phyloP scores from a whole-genome alignment of 2,113 vertebrate species.

The Diphyllodes magnificus region DNA sequence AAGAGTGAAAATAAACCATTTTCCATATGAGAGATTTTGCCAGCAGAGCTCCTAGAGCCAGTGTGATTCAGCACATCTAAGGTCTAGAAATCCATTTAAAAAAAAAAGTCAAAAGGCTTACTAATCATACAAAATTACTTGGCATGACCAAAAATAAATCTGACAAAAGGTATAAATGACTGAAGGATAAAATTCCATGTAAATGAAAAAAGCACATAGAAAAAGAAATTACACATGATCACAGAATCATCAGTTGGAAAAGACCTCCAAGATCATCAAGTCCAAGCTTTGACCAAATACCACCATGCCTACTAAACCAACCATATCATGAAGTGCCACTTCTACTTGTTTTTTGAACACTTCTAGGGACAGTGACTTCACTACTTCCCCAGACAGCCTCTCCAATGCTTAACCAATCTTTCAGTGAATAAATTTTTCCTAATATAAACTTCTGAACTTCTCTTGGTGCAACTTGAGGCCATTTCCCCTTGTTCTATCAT shows the following conservation, averaged over 20 bases:
- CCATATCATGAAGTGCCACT: neutral
- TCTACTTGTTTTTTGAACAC: neutral
- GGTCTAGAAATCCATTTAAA: neutral
- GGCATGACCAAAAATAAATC: neutral
- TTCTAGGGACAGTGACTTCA: neutral
- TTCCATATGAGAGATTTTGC: neutral
- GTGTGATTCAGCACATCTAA: neutral
- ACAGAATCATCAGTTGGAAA: neutral
- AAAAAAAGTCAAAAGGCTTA: neutral
- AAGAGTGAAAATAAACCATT: neutral
- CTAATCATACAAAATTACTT: neutral
- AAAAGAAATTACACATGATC: neutral
- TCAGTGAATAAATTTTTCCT: neutral
- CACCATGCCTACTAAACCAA: neutral
- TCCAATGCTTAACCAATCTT: neutral
- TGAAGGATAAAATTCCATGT: neutral
- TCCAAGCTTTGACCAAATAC: neutral
- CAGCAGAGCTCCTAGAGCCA: neutral
- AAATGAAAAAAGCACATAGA: neutral
- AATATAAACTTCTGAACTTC: neutral
- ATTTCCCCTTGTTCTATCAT: neutral
- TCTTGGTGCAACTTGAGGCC: neutral
- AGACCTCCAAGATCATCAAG: neutral
- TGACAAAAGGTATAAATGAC: neutral
- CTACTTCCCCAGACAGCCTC: neutral